Base-by-base conservation (phyloP, 2,797 vertebrate genomes). In the Enteromius fasciolatus region DNA sequence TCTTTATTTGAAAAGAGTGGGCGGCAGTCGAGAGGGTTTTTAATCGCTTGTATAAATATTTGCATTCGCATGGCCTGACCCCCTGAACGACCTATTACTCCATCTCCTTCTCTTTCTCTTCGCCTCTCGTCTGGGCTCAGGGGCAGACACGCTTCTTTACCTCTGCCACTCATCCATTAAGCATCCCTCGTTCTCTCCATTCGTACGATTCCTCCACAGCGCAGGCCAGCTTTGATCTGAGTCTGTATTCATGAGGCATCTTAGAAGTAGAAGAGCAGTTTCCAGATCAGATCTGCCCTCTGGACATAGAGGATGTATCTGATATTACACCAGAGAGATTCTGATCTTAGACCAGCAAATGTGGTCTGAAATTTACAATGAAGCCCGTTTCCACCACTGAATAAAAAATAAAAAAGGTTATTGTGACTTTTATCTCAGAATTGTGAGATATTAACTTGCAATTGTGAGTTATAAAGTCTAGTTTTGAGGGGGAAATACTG, bases 31-130 rank as follows among this genome's bases (percentile, higher is more conserved):
- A 89, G 91, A 88, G 92, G 91, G 90, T 89, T 92, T 94, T 94
- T 91, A 94, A 95, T 94, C 91, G 90, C 92, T 94, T 93, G 91
- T 91, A 92, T 94, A 95, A 95, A 95, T 95, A 94, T 95, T 95
- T 95, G 92, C 91, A 90, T 93, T 93, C 89, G 88, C 92, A 90
- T 44, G 86, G 87, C 88, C 90, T 94, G 94, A 95, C 93, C 94
- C 92, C 90, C 86, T 86, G 87, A 93, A 92, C 90, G 89, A 91
- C 88, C 90, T 90, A 92, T 93, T 93, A 92, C 93, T 92, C 92
- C 88, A 91, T 92, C 89, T 90, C 87, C 25, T 25, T 86, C 90
- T 91, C 85, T 10, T 25, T 48, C 59, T 11, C 54, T 66, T 64
- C 25, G 46, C 3, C 28, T 61, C 46, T 48, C 41, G 90, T 90